These are phyloP conservation scores for Agriotes lineatus DNA, from an alignment of 2,888 invertebrate species.

Conservation along the genomic window DNA sequence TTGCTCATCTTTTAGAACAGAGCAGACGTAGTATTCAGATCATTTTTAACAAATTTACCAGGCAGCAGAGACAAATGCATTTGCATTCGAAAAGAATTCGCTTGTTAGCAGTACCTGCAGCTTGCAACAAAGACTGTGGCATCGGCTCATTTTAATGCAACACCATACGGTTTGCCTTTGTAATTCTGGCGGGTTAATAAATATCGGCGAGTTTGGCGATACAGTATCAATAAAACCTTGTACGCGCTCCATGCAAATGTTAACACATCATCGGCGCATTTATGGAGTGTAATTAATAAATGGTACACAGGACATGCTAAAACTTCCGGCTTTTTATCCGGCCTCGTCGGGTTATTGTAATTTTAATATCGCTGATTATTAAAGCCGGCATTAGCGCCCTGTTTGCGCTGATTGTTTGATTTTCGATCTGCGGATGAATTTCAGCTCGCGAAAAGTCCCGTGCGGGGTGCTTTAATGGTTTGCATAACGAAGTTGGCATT, in stretches of 20 bases:
- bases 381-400: background rate
- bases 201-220: background rate
- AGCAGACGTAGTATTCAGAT: too few relatives aligned
- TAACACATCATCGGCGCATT: slow-evolving; percentile 22
- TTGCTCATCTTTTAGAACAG: too few relatives aligned
- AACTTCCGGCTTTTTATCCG: slow-evolving; percentile 9
- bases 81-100: slow-evolving; percentile 9
- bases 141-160: background rate
- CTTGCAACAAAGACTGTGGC: slow-evolving; percentile 9
- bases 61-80: slow-evolving; percentile 1
- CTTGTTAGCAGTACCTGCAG: background rate
- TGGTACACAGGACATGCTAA: background rate
- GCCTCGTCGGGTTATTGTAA: slow-evolving; percentile 8
- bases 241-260: slow-evolving; percentile 13
- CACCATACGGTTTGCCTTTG: background rate
- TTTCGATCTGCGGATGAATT: background rate
- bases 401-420: slow-evolving; percentile 11
- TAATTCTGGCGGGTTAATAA: slow-evolving; percentile 3
- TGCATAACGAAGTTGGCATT: slow-evolving; percentile 15
- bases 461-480: slow-evolving; percentile 12
- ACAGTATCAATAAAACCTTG: slow-evolving; percentile 12
- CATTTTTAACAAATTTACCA: too few relatives aligned
- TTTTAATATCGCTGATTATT: slow-evolving; percentile 14
- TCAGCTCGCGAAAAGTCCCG: background rate
- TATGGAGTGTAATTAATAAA: slow-evolving; percentile 15